phyloP scores from a whole-genome alignment of 2,888 invertebrate genomes.

The Rhodophaea formosa region DNA sequence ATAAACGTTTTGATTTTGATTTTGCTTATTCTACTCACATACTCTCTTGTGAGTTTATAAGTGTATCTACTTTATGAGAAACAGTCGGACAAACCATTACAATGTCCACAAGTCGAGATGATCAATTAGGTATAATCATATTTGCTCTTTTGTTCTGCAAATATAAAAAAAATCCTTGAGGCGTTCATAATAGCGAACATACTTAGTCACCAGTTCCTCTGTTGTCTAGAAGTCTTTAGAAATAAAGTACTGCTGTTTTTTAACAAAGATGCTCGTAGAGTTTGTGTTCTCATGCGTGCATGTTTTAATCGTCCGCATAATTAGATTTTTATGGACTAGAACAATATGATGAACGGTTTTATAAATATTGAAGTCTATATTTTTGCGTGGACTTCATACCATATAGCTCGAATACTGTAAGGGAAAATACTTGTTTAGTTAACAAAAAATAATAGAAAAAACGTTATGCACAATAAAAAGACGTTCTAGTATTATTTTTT shows the following conservation, averaged over 20 bases:
- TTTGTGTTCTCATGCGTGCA: neutral
- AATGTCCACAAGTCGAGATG: neutral
- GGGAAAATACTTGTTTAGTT: no score
- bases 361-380: no score
- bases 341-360: neutral
- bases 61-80: no score
- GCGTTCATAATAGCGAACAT: neutral
- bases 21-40: no score
- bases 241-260: neutral
- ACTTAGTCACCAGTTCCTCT: neutral
- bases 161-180: conserved; percentile 10
- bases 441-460: no score
- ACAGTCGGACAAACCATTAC: neutral
- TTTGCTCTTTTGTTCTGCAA: conserved; percentile 8
- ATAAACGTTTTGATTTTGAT: no score
- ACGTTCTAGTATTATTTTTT: no score
- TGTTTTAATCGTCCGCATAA: neutral
- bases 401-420: no score
- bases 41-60: no score
- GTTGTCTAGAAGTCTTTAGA: conserved; percentile 2
- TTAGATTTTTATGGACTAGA: neutral
- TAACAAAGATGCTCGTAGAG: neutral
- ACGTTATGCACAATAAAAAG: no score
- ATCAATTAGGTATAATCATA: conserved; percentile 13
- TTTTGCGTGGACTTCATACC: neutral